Evolutionary conservation across 2,113 vertebrate species (phyloP), one percentile per base, ranked within the genome.

Genomic region (Xiphophorus hellerii): DNA sequence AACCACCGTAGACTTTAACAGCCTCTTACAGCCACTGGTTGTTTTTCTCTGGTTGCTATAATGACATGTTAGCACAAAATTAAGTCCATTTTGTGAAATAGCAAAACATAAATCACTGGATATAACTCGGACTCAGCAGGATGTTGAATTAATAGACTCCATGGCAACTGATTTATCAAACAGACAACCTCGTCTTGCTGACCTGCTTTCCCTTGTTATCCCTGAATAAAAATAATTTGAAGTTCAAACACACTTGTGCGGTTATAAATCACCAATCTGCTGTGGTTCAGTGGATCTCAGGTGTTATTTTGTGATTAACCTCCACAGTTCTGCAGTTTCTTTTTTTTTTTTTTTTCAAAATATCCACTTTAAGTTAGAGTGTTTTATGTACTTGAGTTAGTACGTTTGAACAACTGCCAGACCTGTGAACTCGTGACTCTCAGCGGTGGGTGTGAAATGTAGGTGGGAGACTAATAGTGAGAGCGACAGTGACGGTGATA

Each of bases 161-260:
- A 25, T 73, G 63, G 67, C 11, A 70, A 84, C 76, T 79, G 81
- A 85, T 89, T 89, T 62, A 87, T 90, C 73, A 88, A 88, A 86
- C 29, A n/a, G 73, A 85, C 78, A 84, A 71, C 63, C 61, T 42
- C 73, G 71, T 82, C 78, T 69, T 54, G 69, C 77, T 86, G 81
- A 86, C 79, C 81, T 29, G 71, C 66, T 88, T 91, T 84, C 30
- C 22, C 74, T 77, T 70, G 20, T 58, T 22, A 29, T 69, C 64
- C 70, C 58, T 11, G 71, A 77, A 42, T 75, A 84, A 79, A 86
- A 77, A 75, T 39, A 82, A 78, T 76, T 69, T 62, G 30, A 77
- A 62, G 63, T 76, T 76, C 71, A 78, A 58, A 88, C 44, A 7
- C 44, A 39, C 29, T 54, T 4, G 33, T 67, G 37, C 31, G 5